Evolutionary conservation across 2,888 invertebrate species (phyloP), one percentile per base, ranked within the genome.

Genomic region (Notocelia uddmanniana): DNA sequence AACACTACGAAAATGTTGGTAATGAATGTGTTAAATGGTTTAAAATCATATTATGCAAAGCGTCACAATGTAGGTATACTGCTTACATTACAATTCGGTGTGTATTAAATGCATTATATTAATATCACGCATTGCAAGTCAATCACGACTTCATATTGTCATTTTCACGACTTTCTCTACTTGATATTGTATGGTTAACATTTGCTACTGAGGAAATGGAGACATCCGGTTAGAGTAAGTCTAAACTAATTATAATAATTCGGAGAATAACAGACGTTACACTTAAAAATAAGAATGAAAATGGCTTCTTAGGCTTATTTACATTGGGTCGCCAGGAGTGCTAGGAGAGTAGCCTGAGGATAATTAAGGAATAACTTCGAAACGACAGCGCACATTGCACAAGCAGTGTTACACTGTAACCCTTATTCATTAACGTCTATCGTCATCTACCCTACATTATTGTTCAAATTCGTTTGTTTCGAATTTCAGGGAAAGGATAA

Each of bases 51-150:
- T 15, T 45, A 45, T 45, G 37, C 34, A 37, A 45, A 31, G 15
- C 13, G 26, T 31, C 26, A 31, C 37, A n/a, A 41, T 21, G 15
- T 45, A 6, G 31, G 31, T 26, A 31, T 31, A 34, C 41, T 26
- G 18, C n/a, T 58, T 55, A 41, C 45, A 37, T 19, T 10, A 31
- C 66, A 59, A 71, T 66, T 71, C 59, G 59, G 59, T 45, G 59
- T 67, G 60, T 48, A 54, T 48, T 67, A 71, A 71, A 67, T 71
- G 71, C 66, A 67, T 71, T 60, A 71, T 34, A 71, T 54, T 60
- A 71, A 54, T 71, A 70, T 70, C 70, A 71, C 59, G 59, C 54
- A 48, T 66, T 52, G 41, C 19, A 67, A 67, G 66, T 67, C 66
- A 57, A 54, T 23, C 59, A 54, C 54, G 45, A 67, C 60, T 67